Conservation (phyloP, 2,797 vertebrate genomes). For the Cichlasoma orientale region DNA sequence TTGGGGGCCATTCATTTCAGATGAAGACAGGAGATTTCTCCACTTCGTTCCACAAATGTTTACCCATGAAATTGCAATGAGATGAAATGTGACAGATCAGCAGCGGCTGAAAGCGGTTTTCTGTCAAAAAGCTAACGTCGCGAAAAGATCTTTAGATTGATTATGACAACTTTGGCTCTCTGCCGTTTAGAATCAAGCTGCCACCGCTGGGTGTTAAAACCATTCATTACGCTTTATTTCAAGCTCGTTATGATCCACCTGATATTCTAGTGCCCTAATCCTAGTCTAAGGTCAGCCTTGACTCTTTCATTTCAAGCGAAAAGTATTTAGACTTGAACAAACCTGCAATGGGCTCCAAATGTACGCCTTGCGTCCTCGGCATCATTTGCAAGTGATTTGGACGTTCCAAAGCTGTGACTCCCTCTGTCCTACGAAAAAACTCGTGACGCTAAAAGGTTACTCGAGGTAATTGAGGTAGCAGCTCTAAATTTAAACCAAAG, state of each 20-base stretch:
- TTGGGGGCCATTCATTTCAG: slow-evolving; percentile 61
- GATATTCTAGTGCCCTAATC: slow-evolving; percentile 17
- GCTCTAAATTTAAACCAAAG: slow-evolving; percentile 34
- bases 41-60: slow-evolving; percentile 70
- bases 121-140: slow-evolving; percentile 72
- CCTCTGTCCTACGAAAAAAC: slow-evolving; percentile 24
- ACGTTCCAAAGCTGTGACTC: slow-evolving; percentile 1
- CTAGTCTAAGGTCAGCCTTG: slow-evolving; percentile 30
- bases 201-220: slow-evolving; percentile 33
- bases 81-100: slow-evolving; percentile 80
- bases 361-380: background rate
- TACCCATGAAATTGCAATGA: slow-evolving; percentile 73
- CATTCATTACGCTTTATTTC: slow-evolving; percentile 56
- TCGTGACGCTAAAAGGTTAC: slow-evolving; percentile 34
- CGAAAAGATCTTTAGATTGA: slow-evolving; percentile 68
- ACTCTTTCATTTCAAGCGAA: slow-evolving; percentile 8
- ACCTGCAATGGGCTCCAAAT: background rate
- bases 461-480: slow-evolving; percentile 48
- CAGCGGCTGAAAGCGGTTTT: slow-evolving; percentile 63
- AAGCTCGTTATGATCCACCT: slow-evolving; percentile 28
- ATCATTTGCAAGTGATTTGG: background rate
- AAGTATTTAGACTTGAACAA: background rate
- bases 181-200: slow-evolving; percentile 45
- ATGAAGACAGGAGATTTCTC: slow-evolving; percentile 66
- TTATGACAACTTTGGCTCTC: slow-evolving; percentile 66